Percentiles rank a stretch among this genome's conserved stretches.
phyloP scores from a whole-genome alignment of 2,113 vertebrate species.

The Cathartes aura region DNA sequence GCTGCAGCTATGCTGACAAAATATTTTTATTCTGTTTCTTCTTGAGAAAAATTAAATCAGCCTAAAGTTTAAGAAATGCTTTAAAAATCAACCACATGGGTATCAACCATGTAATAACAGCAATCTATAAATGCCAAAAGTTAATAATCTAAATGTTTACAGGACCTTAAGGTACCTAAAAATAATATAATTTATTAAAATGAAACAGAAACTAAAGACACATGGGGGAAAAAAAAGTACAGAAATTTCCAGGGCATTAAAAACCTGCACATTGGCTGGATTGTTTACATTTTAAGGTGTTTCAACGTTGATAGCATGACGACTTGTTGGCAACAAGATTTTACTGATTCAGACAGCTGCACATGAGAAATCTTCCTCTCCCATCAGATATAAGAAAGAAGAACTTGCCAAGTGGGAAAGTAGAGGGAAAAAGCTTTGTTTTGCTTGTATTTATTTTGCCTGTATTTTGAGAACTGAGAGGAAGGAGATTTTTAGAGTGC shows the following conservation, averaged over 20 bases:
- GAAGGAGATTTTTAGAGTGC: background rate
- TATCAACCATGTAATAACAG: background rate
- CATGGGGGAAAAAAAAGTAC: no score
- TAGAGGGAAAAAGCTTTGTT: background rate
- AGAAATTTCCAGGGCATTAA: background rate
- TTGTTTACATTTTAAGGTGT: background rate
- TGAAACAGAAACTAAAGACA: background rate
- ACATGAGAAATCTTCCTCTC: background rate
- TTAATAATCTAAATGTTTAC: conserved; percentile 25
- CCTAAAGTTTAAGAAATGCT: background rate
- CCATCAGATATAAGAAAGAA: background rate
- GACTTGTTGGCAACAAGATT: background rate
- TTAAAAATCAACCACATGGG: background rate
- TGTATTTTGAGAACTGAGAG: background rate
- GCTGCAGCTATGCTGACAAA: background rate
- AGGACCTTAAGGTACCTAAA: conserved; percentile 13
- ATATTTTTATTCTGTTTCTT: background rate
- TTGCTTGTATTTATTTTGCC: background rate
- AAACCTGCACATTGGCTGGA: background rate
- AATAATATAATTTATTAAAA: conserved; percentile 14
- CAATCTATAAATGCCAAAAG: background rate
- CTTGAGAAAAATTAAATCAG: conserved; percentile 41
- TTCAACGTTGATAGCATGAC: background rate
- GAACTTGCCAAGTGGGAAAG: background rate
- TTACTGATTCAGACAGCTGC: background rate